Base-by-base conservation (phyloP, 2,797 vertebrate genomes). In the Sebastolobus altivelis region DNA sequence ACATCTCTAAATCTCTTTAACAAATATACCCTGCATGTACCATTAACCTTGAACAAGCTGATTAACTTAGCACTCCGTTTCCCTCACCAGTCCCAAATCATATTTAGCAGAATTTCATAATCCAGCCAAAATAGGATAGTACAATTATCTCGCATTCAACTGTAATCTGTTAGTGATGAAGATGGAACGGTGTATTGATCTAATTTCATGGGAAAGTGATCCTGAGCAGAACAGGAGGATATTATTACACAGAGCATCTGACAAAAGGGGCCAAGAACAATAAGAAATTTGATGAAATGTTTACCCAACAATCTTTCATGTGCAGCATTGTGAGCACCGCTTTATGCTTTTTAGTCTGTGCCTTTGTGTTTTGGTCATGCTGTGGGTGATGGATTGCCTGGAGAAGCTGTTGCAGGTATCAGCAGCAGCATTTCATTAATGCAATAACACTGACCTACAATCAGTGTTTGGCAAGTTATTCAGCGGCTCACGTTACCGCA, bases 31-130 rank as follows among this genome's bases (percentile, higher is more conserved):
- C 75, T 65, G 65, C 81, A 77, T 89, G 86, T 89, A 79, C 88
- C 88, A 90, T 92, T 93, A 94, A 93, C 91, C 89, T 93, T 94
- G 89, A 89, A 88, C 76, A 84, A 86, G 86, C 80, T 83, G 79
- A 93, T 93, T 94, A 89, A 86, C 77, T 88, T 80, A 54, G 80
- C 78, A 55, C 63, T 67, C 58, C 4, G 55, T 66, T 78, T 72
- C 55, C 43, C 78, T 72, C 65, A 61, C 31, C 29, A 67, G 65
- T 81, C 86, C 74, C 84, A 88, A 91, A 91, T 90, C 84, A 70
- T 79, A 77, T 91, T 90, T 73, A 52, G 77, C 82, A 85, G 77
- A 86, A 84, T 89, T 86, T 85, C 56, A 75, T 81, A 87, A 80
- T 81, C 62, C 60, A 69, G 65, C 71, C 67, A 40, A 91, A 91